Evolutionary conservation across 2,888 invertebrate species (phyloP).

Genomic region (Corythucha ciliata): DNA sequence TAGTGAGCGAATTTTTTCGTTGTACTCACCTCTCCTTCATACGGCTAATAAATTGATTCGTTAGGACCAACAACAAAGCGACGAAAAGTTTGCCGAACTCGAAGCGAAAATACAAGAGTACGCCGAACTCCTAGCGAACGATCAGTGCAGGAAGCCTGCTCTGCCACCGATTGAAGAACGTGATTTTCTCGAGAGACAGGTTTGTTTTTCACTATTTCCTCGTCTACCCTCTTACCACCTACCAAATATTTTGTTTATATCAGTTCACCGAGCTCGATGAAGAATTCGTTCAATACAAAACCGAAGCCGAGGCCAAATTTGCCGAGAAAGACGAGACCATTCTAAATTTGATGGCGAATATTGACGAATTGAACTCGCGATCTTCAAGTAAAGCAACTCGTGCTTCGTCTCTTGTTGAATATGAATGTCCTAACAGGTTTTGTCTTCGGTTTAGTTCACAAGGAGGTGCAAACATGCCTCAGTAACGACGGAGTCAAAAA

Average conservation of each 20-base stretch:
- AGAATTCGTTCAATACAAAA: conserved; percentile 54
- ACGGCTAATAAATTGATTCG: too few relatives aligned
- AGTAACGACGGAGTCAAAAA: too few relatives aligned
- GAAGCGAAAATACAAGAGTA: conserved; percentile 68
- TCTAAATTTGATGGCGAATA: too few relatives aligned
- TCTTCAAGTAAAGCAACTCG: too few relatives aligned
- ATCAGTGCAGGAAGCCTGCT: conserved; percentile 42
- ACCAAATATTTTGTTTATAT: not conserved
- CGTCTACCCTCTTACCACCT: too few relatives aligned
- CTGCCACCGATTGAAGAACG: conserved; percentile 72
- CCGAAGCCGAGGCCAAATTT: conserved; percentile 46
- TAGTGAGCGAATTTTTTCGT: conserved; percentile 11
- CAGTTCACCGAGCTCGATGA: conserved; percentile 60
- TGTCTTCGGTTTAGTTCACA: too few relatives aligned
- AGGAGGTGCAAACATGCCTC: too few relatives aligned
- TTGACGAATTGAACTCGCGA: too few relatives aligned
- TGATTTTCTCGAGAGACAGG: conserved; percentile 55
- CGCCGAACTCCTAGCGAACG: conserved; percentile 59
- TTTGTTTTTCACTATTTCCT: conserved; percentile 32
- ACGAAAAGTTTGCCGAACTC: conserved; percentile 64
- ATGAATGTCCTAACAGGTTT: too few relatives aligned
- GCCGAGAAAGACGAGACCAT: conserved; percentile 48
- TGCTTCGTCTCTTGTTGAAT: too few relatives aligned
- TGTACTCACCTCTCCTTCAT: not conserved
- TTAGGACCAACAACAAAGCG: conserved; percentile 63